Evolutionary conservation across 2,888 invertebrate species (phyloP).

Genomic region (Hymenopus coronatus): DNA sequence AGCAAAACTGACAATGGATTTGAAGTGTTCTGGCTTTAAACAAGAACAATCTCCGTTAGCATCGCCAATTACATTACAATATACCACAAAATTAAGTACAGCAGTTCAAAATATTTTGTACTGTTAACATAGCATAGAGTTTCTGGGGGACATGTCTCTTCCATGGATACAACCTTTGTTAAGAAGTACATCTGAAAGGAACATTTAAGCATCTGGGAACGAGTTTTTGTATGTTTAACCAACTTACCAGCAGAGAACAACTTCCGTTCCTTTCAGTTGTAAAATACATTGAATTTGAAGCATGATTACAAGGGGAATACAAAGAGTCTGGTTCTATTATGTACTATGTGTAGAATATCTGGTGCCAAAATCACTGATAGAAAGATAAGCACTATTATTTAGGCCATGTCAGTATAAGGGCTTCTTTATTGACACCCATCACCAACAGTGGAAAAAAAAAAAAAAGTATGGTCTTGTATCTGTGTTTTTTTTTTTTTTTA

Average conservation of each 20-base stretch:
- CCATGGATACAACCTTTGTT: background rate
- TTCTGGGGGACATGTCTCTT: background rate
- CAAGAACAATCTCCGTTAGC: background rate
- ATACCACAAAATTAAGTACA: background rate
- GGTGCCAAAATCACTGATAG: background rate
- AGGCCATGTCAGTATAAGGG: conserved; percentile 1
- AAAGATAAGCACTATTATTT: conserved; percentile 13
- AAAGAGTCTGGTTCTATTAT: background rate
- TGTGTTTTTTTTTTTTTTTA: background rate
- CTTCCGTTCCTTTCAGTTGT: background rate
- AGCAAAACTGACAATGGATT: background rate
- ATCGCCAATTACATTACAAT: background rate
- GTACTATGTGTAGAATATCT: background rate
- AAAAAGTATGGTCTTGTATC: background rate
- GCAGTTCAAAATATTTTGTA: background rate
- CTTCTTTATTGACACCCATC: background rate
- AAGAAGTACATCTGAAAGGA: background rate
- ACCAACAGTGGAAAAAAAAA: background rate
- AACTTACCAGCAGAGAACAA: background rate
- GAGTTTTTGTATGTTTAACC: background rate
- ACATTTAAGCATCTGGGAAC: background rate
- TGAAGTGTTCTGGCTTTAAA: background rate
- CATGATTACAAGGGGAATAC: background rate
- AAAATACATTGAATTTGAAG: background rate
- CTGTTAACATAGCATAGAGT: background rate